Conservation (phyloP, 2,113 vertebrate genomes). For the Dunckerocampus dactyliophorus region DNA sequence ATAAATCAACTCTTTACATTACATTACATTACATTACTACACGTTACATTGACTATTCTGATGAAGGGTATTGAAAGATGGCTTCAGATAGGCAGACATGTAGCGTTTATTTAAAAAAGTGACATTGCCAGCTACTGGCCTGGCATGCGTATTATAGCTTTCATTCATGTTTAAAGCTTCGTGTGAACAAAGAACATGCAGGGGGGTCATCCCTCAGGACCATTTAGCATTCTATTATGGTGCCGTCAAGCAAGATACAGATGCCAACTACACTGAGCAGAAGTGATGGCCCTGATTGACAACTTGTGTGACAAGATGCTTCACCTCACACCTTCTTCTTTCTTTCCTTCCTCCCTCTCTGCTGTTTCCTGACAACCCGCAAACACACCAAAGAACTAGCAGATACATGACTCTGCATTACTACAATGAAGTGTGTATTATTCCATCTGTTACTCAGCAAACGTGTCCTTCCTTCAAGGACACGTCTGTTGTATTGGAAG, state of each 20-base stretch:
- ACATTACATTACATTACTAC: no score
- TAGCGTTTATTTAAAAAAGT: background rate
- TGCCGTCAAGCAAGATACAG: background rate
- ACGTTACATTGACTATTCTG: no score
- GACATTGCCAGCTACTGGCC: no score
- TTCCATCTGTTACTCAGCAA: background rate
- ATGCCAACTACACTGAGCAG: background rate
- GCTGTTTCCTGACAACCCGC: background rate
- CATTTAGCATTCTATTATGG: background rate
- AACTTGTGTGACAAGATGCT: background rate
- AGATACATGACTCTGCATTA: background rate
- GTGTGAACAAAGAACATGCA: background rate
- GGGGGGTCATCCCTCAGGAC: background rate
- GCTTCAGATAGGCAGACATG: background rate
- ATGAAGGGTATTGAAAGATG: no score
- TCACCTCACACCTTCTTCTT: background rate
- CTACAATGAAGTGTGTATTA: no score
- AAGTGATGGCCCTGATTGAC: background rate
- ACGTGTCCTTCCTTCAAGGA: conserved; percentile 4
- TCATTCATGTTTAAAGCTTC: background rate
- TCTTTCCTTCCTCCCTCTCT: background rate
- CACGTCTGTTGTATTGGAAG: background rate
- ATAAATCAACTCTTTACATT: no score
- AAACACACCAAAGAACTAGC: background rate
- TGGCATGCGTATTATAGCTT: background rate